Base-by-base conservation (phyloP, 2,797 vertebrate species). In the Sebastes dallii region DNA sequence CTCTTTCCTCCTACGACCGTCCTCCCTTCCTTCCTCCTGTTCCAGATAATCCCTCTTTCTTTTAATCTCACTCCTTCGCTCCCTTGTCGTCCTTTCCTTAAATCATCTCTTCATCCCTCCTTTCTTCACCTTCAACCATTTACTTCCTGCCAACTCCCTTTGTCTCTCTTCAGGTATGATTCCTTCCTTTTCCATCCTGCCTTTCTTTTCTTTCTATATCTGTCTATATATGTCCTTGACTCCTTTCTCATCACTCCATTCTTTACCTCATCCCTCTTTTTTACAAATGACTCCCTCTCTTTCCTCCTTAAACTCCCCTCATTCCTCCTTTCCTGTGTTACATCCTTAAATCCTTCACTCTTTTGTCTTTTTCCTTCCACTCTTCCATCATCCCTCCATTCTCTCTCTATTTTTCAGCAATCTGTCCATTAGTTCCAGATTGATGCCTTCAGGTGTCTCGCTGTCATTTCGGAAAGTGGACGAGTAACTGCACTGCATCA, bases 391-490 rank as follows among this genome's bases (percentile, higher is more conserved):
- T n/a, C 58, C 32, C 55, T 75, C 55, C 24, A 0, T 42, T 18
- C 24, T 22, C n/a, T 66, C 24, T 62, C 29, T 58, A 29, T 67
- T 3, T 54, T 25, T 25, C 58, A 24, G 6, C 46, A 55, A 56
- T 75, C 76, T 59, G 30, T 75, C 77, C 67, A 75, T 86, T 79
- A 76, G 72, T 75, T 71, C 78, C 78, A 79, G 50, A 83, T 32
- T 66, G 80, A 83, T 81, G 77, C 80, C 77, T 87, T 81, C 77
- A 83, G 75, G 77, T 81, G 75, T 72, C 78, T 66, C 20, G 9
- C 39, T 61, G 84, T 81, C 69, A 66, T 86, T 82, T 69, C 46
- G 70, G 73, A 87, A 80, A 88, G 86, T 77, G 76, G 82, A 77
- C 76, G 1, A 81, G 62, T 77, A 77, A 77, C 67, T 73, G 79